Conservation (phyloP, 1,140 invertebrate genomes). For the Dufourea novaeangliae region DNA sequence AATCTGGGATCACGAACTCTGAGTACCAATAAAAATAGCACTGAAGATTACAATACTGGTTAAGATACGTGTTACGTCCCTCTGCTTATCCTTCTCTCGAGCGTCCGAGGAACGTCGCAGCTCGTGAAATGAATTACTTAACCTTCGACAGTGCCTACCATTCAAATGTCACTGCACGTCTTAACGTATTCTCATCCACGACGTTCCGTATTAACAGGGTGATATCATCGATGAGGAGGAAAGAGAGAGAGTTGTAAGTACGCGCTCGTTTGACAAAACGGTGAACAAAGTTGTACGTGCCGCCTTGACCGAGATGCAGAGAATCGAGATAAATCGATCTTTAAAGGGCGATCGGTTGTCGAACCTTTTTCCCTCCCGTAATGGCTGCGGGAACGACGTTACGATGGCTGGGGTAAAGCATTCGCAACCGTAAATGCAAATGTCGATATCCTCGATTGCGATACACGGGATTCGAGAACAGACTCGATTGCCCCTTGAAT, state of each 20-base stretch:
- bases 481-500: constrained; percentile 5
- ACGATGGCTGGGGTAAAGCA: neutral
- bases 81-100: neutral
- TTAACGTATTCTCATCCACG: constrained; percentile 41
- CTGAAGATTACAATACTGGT: neutral
- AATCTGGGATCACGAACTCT: neutral
- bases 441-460: constrained; percentile 24
- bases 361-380: neutral
- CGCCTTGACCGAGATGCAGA: constrained; percentile 37
- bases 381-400: neutral
- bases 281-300: constrained; percentile 16
- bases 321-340: constrained; percentile 37
- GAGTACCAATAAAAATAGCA: neutral
- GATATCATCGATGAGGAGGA: constrained; percentile 52
- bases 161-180: constrained; percentile 48
- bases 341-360: constrained; percentile 32
- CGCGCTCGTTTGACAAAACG: neutral
- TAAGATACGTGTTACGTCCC: neutral
- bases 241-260: constrained; percentile 16
- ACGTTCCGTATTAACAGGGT: constrained; percentile 25
- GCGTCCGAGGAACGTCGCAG: neutral
- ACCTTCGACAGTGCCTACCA: constrained; percentile 27
- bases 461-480: constrained; percentile 8
- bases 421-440: constrained; percentile 22
- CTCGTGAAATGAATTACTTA: constrained; percentile 52